Evolutionary conservation across 1,140 invertebrate genomes (phyloP).

Genomic region (Nebria ingens): DNA sequence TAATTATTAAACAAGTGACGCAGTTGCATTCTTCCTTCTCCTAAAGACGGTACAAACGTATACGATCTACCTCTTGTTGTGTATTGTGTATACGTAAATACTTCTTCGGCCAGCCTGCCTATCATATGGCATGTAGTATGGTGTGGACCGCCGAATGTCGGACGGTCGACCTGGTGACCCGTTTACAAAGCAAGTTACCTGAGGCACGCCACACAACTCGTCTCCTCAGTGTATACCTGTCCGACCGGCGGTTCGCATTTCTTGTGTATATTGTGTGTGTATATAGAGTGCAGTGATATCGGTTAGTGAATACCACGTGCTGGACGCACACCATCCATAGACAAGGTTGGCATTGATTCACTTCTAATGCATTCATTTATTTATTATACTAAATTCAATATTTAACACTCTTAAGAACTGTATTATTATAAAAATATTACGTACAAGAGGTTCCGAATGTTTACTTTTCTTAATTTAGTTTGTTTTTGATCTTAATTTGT

Average conservation of each 20-base stretch:
- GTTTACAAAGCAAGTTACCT: background rate
- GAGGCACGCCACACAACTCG: background rate
- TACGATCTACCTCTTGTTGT: background rate
- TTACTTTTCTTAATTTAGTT: too few species aligned
- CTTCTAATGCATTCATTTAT: too few species aligned
- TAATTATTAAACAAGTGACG: background rate
- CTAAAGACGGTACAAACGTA: background rate
- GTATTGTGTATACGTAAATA: background rate
- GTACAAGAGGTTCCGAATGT: too few species aligned
- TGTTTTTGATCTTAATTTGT: too few species aligned
- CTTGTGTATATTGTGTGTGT: background rate
- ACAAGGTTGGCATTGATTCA: background rate
- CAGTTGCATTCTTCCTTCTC: background rate
- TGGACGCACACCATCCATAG: background rate
- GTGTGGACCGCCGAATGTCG: conserved; percentile 3
- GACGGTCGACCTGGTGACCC: conserved; percentile 4
- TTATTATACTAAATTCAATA: too few species aligned
- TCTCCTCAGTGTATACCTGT: background rate
- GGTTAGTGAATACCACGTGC: background rate
- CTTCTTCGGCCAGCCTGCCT: too few species aligned
- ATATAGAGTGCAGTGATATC: background rate
- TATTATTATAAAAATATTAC: too few species aligned
- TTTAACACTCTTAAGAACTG: too few species aligned
- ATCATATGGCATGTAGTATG: too few species aligned
- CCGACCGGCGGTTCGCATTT: background rate